phyloP scores from a whole-genome alignment of 2,113 vertebrate genomes.

The Spea multiplicata region DNA sequence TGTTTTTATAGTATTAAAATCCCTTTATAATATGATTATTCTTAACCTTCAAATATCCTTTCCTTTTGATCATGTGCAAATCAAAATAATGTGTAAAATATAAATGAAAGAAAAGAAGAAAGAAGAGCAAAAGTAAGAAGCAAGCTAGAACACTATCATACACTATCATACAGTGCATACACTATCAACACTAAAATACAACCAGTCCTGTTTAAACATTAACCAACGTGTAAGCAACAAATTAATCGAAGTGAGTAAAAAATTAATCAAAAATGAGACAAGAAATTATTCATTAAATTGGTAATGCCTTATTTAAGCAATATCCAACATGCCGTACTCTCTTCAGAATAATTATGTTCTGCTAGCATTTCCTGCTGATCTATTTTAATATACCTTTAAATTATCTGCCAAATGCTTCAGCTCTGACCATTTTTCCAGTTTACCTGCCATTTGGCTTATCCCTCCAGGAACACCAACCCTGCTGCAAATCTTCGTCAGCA shows the following conservation, averaged over 20 bases:
- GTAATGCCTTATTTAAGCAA: neutral
- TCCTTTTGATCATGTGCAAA: neutral
- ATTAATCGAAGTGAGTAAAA: neutral
- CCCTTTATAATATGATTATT: neutral
- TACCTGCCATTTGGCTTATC: too few relatives aligned
- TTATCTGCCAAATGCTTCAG: too few relatives aligned
- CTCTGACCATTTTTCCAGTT: too few relatives aligned
- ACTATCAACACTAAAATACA: neutral
- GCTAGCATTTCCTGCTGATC: too few relatives aligned
- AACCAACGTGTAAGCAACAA: neutral
- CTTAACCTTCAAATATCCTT: neutral
- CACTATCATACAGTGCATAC: too few relatives aligned
- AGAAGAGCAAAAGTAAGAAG: too few relatives aligned
- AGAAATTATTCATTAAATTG: neutral
- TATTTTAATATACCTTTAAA: too few relatives aligned
- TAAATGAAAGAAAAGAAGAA: neutral
- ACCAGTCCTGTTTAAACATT: neutral
- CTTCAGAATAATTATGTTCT: neutral
- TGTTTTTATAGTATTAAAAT: constrained; percentile 20
- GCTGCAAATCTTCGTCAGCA: too few relatives aligned
- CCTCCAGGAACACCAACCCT: too few relatives aligned
- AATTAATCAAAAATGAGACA: neutral
- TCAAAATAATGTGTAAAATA: neutral
- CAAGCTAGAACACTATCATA: too few relatives aligned
- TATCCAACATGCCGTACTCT: neutral